Percentiles rank a stretch among this genome's conserved stretches.
These are phyloP conservation scores for Aplidium turbinatum DNA, from an alignment of 23 tunicate species.

Conservation along the genomic window DNA sequence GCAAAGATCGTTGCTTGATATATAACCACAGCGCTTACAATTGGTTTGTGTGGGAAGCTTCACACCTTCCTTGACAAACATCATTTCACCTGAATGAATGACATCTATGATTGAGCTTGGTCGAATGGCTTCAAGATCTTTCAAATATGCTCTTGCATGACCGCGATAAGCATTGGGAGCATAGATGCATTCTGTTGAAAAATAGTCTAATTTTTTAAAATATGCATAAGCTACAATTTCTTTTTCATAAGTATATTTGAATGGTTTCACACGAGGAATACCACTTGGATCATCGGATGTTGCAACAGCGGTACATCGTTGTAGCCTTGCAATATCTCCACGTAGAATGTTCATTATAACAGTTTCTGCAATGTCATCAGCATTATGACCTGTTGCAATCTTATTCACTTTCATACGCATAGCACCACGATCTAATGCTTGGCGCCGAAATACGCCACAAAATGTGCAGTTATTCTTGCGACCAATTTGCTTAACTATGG, in stretches of 20 bases:
- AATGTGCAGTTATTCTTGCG: conserved; percentile 94
- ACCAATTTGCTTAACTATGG: conserved; percentile 88
- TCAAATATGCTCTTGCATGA: conserved; percentile 84
- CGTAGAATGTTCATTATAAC: conserved; percentile 90
- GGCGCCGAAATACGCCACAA: conserved; percentile 96
- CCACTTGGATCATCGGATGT: conserved; percentile 97
- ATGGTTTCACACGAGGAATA: conserved; percentile 95
- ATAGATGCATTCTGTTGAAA: conserved; percentile 98
- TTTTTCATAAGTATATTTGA: conserved; percentile 94
- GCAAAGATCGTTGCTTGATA: conserved; percentile 92
- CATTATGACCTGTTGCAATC: conserved; percentile 98
- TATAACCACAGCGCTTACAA: conserved; percentile 88
- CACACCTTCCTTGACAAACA: conserved; percentile 80
- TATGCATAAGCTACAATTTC: conserved; percentile 98
- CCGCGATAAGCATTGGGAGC: conserved; percentile 96
- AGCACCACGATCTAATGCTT: conserved; percentile 97
- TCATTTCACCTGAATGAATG: conserved; percentile 90
- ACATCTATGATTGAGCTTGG: conserved; percentile 89
- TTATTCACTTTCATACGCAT: conserved; percentile 71
- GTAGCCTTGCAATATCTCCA: conserved; percentile 90
- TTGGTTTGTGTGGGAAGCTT: conserved; percentile 74
- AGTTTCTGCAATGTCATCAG: conserved; percentile 98
- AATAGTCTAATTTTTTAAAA: conserved; percentile 89
- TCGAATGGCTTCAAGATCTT: conserved; percentile 90
- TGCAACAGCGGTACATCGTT: conserved; percentile 87